Evolutionary conservation across 2,888 invertebrate genomes (phyloP).

Genomic region (Agonopterix arenella): DNA sequence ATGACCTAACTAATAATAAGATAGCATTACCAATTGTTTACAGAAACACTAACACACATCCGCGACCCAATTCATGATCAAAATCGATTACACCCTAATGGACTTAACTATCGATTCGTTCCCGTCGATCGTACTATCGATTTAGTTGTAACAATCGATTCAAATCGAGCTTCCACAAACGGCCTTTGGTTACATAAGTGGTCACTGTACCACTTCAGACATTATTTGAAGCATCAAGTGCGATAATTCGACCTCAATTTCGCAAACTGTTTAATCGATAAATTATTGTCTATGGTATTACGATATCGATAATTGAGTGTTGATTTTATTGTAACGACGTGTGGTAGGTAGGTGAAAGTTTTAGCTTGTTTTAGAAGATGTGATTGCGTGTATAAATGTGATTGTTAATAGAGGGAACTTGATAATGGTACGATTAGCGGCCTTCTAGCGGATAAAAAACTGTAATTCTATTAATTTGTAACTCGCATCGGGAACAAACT

Average conservation of each 20-base stretch:
- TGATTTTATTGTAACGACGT: neutral
- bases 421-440: no score
- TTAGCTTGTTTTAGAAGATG: no score
- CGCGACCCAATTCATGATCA: constrained; percentile 17
- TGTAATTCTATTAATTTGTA: no score
- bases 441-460: no score
- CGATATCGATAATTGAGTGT: constrained; percentile 2
- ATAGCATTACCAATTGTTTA: constrained; percentile 6
- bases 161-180: constrained; percentile 28
- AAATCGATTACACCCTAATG: constrained; percentile 20
- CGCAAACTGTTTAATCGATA: constrained; percentile 20
- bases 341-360: no score
- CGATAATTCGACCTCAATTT: constrained; percentile 29
- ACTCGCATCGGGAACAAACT: no score
- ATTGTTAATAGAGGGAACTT: no score
- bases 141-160: constrained; percentile 20
- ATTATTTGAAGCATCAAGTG: constrained; percentile 17
- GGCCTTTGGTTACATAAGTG: constrained; percentile 31
- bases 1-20: no score
- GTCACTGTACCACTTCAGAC: constrained; percentile 26
- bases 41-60: constrained; percentile 16
- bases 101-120: constrained; percentile 32
- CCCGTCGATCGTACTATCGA: constrained; percentile 27
- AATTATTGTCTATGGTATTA: neutral
- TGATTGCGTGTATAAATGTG: no score